phyloP scores from a whole-genome alignment of 92 coral and sea anemone species.

The Galaxea fascicularis region DNA sequence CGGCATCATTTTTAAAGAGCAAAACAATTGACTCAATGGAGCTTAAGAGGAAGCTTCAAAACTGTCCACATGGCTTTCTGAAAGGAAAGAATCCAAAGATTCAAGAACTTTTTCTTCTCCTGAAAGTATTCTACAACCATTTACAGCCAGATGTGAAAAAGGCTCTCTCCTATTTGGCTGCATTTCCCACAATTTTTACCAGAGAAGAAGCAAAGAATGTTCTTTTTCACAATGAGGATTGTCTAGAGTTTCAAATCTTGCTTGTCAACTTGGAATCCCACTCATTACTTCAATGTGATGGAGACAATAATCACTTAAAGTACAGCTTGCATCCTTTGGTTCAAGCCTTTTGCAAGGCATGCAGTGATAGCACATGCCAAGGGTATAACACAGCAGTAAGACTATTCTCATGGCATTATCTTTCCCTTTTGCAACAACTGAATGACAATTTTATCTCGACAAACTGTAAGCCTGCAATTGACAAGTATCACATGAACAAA shows the following conservation, averaged over 20 bases:
- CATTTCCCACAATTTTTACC: constrained; percentile 71
- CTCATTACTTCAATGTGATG: constrained; percentile 68
- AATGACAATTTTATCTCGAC: constrained; percentile 65
- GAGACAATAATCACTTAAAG: not conserved
- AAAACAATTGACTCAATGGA: constrained; percentile 18
- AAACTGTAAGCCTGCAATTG: constrained; percentile 63
- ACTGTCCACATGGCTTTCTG: constrained; percentile 31
- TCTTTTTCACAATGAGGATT: constrained; percentile 42
- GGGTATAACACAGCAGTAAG: constrained; percentile 65
- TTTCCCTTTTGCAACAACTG: constrained; percentile 50
- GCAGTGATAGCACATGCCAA: constrained; percentile 22
- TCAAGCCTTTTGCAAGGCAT: constrained; percentile 68
- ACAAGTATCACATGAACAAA: constrained; percentile 54
- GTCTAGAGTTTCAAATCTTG: constrained; percentile 1
- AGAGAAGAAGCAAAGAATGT: constrained; percentile 54
- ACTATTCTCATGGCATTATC: constrained; percentile 56
- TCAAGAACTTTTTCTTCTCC: not conserved
- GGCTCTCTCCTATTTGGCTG: constrained; percentile 62
- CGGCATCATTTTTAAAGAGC: constrained; percentile 61
- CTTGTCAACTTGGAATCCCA: constrained; percentile 38
- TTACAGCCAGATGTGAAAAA: constrained; percentile 54
- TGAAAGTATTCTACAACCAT: constrained; percentile 63
- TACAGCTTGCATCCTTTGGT: constrained; percentile 83
- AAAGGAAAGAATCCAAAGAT: constrained; percentile 10
- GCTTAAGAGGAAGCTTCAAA: constrained; percentile 33